A percentile compares a stretch with the other conserved stretches of the same genome.
phyloP scores from a whole-genome alignment of 2,888 invertebrate genomes.

The Pollenia angustigena region DNA sequence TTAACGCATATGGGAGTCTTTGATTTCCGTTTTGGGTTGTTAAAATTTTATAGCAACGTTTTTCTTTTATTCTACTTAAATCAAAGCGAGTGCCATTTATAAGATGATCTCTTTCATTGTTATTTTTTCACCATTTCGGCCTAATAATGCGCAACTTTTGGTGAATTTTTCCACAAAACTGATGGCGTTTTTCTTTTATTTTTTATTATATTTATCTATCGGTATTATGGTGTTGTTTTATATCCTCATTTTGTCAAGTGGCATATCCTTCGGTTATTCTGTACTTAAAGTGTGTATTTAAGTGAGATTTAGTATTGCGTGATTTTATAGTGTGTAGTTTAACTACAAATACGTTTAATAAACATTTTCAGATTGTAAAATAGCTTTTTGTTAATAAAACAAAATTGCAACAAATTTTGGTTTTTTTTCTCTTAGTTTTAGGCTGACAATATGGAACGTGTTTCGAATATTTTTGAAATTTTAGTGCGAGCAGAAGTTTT shows the following conservation, averaged over 20 bases:
- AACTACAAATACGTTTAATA: conserved; percentile 57
- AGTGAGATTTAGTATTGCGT: conserved; percentile 67
- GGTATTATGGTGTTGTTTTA: conserved; percentile 66
- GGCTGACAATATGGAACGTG: conserved; percentile 35
- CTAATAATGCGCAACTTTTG: conserved; percentile 26
- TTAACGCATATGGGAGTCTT: conserved; percentile 42
- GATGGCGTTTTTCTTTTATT: conserved; percentile 20
- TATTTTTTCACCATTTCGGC: conserved; percentile 16
- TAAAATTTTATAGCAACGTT: conserved; percentile 56
- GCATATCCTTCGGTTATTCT: conserved; percentile 68
- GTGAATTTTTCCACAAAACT: neutral
- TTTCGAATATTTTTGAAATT: conserved; percentile 43
- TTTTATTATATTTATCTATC: conserved; percentile 53
- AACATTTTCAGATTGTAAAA: conserved; percentile 35
- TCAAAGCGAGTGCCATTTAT: conserved; percentile 60
- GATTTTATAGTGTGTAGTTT: conserved; percentile 60
- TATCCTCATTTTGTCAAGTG: conserved; percentile 68
- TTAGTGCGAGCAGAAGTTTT: neutral
- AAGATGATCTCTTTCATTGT: conserved; percentile 51
- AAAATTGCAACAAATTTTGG: conserved; percentile 51
- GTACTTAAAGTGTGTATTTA: conserved; percentile 70
- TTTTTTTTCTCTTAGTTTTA: conserved; percentile 34
- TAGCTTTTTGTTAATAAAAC: conserved; percentile 46
- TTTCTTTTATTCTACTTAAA: conserved; percentile 30
- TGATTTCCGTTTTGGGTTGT: conserved; percentile 26